Percentiles rank a stretch among this genome's conserved stretches.
These are phyloP conservation scores for Hyperoodon ampullatus DNA, from an alignment of 2,113 vertebrate genomes.

Conservation along the genomic window DNA sequence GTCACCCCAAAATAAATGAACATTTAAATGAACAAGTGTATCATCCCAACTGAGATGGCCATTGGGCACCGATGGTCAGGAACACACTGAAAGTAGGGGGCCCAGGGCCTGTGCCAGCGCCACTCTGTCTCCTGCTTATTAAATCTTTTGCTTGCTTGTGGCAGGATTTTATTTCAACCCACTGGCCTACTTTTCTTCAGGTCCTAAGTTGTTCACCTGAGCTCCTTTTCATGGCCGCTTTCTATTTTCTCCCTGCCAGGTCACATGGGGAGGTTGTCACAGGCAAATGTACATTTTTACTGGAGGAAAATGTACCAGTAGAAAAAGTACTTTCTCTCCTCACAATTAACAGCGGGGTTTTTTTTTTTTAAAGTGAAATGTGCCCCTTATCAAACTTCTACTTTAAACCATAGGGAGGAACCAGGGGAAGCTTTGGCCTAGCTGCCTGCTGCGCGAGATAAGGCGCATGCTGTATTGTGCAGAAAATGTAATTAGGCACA, in stretches of 20 bases:
- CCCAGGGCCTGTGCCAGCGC: accelerated
- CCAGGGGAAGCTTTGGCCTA: constrained; percentile 14
- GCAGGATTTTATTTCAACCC: constrained; percentile 41
- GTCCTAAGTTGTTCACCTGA: neutral
- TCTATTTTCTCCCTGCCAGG: neutral
- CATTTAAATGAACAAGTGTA: neutral
- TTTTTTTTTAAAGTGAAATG: neutral
- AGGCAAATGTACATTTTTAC: neutral
- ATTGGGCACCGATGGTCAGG: accelerated
- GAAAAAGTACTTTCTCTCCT: neutral
- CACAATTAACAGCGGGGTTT: neutral
- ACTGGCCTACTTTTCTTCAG: constrained; percentile 63
- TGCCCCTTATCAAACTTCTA: constrained; percentile 19
- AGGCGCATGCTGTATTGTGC: constrained; percentile 49
- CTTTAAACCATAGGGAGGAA: constrained; percentile 32
- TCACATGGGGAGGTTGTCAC: neutral
- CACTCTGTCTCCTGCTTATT: neutral
- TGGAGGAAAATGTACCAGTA: neutral
- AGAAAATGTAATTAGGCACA: constrained; percentile 75
- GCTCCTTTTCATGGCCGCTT: neutral
- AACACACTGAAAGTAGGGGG: accelerated
- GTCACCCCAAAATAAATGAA: neutral
- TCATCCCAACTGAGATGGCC: neutral
- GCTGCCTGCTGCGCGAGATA: neutral
- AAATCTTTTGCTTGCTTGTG: constrained; percentile 16